Evolutionary conservation across 2,888 invertebrate genomes (phyloP).

Genomic region (Ophion costatus): DNA sequence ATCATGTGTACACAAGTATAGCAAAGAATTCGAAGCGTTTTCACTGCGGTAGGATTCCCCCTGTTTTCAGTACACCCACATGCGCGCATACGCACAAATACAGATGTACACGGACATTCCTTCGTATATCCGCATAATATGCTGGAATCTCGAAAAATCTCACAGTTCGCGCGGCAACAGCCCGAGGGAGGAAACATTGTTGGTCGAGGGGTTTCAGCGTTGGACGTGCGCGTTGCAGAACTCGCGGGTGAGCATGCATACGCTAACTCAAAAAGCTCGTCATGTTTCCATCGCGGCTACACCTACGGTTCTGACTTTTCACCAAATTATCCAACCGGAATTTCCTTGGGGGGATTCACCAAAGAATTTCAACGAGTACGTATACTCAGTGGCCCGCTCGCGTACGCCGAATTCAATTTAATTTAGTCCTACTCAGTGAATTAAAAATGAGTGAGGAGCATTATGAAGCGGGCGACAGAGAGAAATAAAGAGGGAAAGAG

Average conservation of each 20-base stretch:
- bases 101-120: neutral
- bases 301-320: neutral
- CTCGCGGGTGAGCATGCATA: neutral
- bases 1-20: neutral
- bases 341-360: neutral
- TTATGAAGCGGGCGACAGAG: no score
- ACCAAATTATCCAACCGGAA: neutral
- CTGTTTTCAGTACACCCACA: neutral
- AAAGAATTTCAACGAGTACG: neutral
- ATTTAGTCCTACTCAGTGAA: no score
- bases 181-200: neutral
- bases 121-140: neutral
- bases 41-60: neutral
- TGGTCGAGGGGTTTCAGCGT: neutral
- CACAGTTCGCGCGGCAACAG: neutral
- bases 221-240: neutral
- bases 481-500: no score
- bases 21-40: conserved; percentile 22
- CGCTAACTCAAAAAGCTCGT: neutral
- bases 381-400: neutral
- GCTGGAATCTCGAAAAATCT: conserved; percentile 5
- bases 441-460: no score
- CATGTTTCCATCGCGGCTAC: neutral
- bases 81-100: neutral
- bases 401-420: neutral